These are phyloP conservation scores for Bombycilla garrulus DNA, from an alignment of 2,113 vertebrate genomes.

Conservation along the genomic window DNA sequence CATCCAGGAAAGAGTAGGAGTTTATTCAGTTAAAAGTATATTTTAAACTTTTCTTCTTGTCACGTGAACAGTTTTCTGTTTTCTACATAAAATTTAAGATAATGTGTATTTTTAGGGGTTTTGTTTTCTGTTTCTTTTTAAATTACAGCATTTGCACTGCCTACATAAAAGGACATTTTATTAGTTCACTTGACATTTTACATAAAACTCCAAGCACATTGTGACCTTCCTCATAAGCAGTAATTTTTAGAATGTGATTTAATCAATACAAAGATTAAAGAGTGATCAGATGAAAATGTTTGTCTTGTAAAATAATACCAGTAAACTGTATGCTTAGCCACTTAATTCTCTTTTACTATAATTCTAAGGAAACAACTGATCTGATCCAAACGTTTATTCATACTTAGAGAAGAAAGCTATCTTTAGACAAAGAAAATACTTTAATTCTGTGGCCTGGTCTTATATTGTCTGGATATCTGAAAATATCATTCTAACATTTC, in stretches of 20 bases:
- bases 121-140: not conserved
- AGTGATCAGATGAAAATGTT: not conserved
- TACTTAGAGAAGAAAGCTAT: conserved; percentile 36
- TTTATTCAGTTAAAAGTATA: not conserved
- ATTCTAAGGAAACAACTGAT: conserved; percentile 33
- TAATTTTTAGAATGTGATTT: not conserved
- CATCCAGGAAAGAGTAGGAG: not conserved
- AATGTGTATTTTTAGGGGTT: not conserved
- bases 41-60: not conserved
- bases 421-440: conserved; percentile 66
- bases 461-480: conserved; percentile 61
- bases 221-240: not conserved
- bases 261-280: not conserved
- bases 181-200: not conserved
- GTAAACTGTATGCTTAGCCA: not conserved
- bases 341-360: conserved; percentile 4
- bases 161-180: not conserved
- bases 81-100: not conserved
- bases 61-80: not conserved
- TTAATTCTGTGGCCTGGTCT: conserved; percentile 66
- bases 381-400: conserved; percentile 12
- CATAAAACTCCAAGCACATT: not conserved
- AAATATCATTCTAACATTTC: conserved; percentile 52
- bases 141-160: not conserved
- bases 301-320: not conserved